Evolutionary conservation across 1,140 invertebrate genomes (phyloP), one percentile per base, ranked within the genome.

Genomic region (Drosophila funebris): DNA sequence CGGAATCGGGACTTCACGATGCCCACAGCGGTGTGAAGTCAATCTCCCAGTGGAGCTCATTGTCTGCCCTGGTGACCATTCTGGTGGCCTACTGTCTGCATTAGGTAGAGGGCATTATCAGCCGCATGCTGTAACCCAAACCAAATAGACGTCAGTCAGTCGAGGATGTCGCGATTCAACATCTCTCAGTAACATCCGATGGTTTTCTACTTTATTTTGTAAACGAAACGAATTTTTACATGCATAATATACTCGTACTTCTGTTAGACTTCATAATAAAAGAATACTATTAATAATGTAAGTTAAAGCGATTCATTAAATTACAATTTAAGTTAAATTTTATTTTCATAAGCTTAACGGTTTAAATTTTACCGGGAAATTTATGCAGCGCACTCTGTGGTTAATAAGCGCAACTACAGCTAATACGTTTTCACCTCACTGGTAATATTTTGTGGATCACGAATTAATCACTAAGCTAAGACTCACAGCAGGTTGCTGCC

Each of bases 21-120:
- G 83, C 83, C 0, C 82, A 72, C 29, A 88, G 27, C 50, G 78
- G 60, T 0, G 53, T 11, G 5, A 48, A 64, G 13, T 29, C 46
- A 16, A 18, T 62, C 1, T 57, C 62, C 9, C 50, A 76, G 3
- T 64, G 70, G 24, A 77, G 76, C 9, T 9, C 69, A 5, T 3
- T 88, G 16, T 79, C 84, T 8, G 67, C 73, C 2, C 18, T 88
- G 41, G 16, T 88, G 1, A 74, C 78, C 3, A 37, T 88, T 5
- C 20, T 88, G 37, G 83, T 77, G 29, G 78, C 84, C 48, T 79
- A 76, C 44, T 79, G 73, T 44, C 66, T 88, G 8, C 78, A 88
- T 33, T 87, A 82, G 43, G 3, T 36, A n/a, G 4, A 9, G 1
- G 33, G 33, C 4, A 13, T 29, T 4, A 18, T 16, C 7, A 8